These are phyloP conservation scores for Uloborus plumipes DNA, from an alignment of 2,888 invertebrate species.

Conservation along the genomic window DNA sequence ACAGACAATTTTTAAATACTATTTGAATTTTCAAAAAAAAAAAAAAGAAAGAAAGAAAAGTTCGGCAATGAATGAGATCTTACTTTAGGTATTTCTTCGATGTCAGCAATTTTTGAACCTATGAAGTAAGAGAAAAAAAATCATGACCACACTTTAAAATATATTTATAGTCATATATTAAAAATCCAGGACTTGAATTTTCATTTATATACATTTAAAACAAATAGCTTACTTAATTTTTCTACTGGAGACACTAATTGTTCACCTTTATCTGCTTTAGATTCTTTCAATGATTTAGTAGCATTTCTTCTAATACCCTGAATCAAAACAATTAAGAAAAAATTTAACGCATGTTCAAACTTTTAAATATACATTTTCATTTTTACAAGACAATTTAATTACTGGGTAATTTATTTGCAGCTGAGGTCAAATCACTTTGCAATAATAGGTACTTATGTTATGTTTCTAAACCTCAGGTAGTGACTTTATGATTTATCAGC, in stretches of 20 bases:
- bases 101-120: constrained; percentile 47
- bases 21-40: not conserved
- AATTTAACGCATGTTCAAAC: not conserved
- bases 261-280: not conserved
- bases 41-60: not conserved
- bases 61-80: not conserved
- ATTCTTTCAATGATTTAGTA: constrained; percentile 34
- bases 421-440: too few species aligned
- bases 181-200: too few species aligned
- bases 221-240: constrained; percentile 36
- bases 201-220: not conserved
- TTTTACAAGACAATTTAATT: too few species aligned
- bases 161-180: not conserved
- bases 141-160: not conserved
- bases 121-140: constrained; percentile 5
- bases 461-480: too few species aligned
- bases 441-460: too few species aligned
- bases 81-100: constrained; percentile 65
- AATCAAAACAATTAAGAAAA: not conserved
- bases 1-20: not conserved
- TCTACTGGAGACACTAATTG: constrained; percentile 19
- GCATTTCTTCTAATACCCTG: constrained; percentile 47
- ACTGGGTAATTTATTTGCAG: too few species aligned
- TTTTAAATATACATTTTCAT: too few species aligned
- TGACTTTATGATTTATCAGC: too few species aligned